A percentile compares a stretch with the other conserved stretches of the same genome.
These are phyloP conservation scores for Monarcha castaneiventris DNA, from an alignment of 2,113 vertebrate genomes.

Conservation along the genomic window DNA sequence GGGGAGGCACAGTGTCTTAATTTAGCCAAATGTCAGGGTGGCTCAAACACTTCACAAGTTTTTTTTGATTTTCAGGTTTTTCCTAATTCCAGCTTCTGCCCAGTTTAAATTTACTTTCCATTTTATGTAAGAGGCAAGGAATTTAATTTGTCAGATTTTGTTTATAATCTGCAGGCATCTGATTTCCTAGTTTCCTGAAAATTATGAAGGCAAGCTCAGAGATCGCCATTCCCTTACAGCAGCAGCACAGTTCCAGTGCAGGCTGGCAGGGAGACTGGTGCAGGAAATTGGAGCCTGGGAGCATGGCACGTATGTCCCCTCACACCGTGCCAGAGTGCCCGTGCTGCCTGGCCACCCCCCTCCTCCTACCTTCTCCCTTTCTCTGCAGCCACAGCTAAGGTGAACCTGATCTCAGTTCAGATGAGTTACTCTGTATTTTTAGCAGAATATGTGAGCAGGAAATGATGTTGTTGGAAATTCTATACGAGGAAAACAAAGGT, in stretches of 20 bases:
- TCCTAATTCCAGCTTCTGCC: not conserved
- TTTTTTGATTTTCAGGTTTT: constrained; percentile 11
- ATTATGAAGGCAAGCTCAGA: not conserved
- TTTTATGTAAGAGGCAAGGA: not conserved
- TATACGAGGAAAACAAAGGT: not conserved
- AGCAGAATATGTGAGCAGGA: not conserved
- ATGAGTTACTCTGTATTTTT: not conserved
- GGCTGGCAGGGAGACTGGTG: not conserved
- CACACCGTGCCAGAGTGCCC: not conserved
- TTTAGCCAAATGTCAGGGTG: constrained; percentile 16
- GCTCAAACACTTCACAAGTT: not conserved
- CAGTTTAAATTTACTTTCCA: not conserved
- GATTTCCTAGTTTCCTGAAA: not conserved
- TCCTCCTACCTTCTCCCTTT: not conserved
- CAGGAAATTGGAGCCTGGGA: not conserved
- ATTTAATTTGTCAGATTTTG: not conserved
- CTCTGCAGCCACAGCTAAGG: not conserved
- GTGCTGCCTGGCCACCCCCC: not conserved
- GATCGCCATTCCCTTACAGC: not conserved
- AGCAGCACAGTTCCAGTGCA: not conserved
- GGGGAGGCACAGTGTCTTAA: not conserved
- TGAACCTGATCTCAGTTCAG: not conserved
- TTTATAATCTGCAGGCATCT: not conserved
- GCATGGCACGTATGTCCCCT: not conserved
- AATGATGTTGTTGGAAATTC: not conserved